Conservation (phyloP, 1,140 invertebrate genomes). For the Chelonus insularis region DNA sequence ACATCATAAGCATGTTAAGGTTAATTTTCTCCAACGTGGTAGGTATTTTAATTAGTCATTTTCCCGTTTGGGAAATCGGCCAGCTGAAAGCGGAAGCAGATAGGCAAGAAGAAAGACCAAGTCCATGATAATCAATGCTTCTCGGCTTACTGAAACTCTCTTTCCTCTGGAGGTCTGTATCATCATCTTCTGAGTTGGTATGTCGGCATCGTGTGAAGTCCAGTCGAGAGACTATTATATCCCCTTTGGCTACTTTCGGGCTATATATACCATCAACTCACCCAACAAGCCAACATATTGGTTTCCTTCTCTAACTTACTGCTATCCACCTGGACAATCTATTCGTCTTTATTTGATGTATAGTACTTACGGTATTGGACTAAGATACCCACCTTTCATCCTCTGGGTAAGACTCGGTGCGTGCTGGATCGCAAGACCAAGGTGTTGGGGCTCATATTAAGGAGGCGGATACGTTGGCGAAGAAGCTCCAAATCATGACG, state of each 20-base stretch:
- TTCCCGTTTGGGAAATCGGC: too few species aligned
- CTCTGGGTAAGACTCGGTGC: background rate
- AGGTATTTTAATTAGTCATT: too few species aligned
- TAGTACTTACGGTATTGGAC: conserved; percentile 22
- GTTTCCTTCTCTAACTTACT: conserved; percentile 28
- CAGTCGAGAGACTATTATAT: conserved; percentile 52
- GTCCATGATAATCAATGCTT: background rate
- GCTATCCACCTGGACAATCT: conserved; percentile 23
- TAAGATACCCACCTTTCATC: too few species aligned
- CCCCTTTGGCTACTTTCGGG: conserved; percentile 48
- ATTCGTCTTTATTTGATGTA: conserved; percentile 28
- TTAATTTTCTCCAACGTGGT: too few species aligned
- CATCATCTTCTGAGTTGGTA: conserved; percentile 39
- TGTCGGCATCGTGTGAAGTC: conserved; percentile 60
- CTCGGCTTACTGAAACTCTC: background rate
- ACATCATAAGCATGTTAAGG: too few species aligned
- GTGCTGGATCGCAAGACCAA: conserved; percentile 37
- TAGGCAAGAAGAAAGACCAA: conserved; percentile 1
- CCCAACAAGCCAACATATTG: too few species aligned
- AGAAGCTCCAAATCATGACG: conserved; percentile 60
- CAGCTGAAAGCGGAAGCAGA: too few species aligned
- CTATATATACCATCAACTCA: conserved; percentile 14
- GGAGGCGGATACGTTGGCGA: conserved; percentile 52
- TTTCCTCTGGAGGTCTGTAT: conserved; percentile 39
- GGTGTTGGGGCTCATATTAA: conserved; percentile 58